phyloP scores from a whole-genome alignment of 2,888 invertebrate species.

The Ectemnius lituratus region DNA sequence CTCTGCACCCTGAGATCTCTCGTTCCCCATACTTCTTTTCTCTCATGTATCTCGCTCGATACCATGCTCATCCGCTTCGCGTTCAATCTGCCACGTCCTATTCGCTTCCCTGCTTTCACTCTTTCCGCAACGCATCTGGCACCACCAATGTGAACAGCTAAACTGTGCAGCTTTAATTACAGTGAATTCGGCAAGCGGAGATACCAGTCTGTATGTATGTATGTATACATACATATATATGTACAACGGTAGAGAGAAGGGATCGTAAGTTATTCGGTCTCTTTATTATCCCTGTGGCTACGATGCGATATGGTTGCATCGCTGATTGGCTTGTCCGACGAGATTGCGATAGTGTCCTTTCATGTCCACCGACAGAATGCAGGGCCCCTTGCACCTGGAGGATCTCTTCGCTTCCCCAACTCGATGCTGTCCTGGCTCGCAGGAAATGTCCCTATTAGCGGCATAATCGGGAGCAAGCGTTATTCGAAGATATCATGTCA shows the following conservation, averaged over 20 bases:
- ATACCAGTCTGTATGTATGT: no score
- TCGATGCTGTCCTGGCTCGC: neutral
- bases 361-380: neutral
- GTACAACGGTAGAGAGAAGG: no score
- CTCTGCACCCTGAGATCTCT: neutral
- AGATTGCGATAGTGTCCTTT: conserved; percentile 6
- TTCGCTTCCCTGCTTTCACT: no score
- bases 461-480: conserved; percentile 1
- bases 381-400: neutral
- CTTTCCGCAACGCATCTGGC: no score
- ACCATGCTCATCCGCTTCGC: no score
- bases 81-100: no score
- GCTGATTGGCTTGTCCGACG: neutral
- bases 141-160: no score
- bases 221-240: no score
- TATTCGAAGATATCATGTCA: neutral
- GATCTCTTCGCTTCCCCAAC: no score
- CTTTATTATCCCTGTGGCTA: neutral
- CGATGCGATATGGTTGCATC: neutral
- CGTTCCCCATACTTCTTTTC: neutral
- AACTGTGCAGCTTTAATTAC: no score
- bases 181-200: no score
- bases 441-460: conserved; percentile 5
- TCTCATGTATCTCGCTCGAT: neutral
- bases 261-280: neutral